Base-by-base conservation (phyloP, 2,888 invertebrate genomes). In the Ashinkailepas kermadecensis region DNA sequence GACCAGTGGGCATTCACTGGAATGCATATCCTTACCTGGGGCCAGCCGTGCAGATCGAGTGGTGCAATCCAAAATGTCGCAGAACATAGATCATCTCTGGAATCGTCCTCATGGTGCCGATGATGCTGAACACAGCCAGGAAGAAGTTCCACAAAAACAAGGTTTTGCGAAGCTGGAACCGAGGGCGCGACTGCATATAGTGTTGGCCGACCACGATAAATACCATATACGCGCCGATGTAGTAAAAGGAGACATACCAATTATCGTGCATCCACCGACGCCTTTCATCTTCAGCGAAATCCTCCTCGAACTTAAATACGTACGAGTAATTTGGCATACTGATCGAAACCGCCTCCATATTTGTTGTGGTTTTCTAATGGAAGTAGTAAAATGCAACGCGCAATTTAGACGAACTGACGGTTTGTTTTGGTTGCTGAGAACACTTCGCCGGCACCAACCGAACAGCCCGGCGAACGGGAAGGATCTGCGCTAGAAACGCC, bases 261-360 rank as follows among this genome's bases (percentile, higher is more conserved):
- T 99, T 95, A 86, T 94, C 93, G 85, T 93, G 92, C 96, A 99
- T 98, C 96, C 97, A 98, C 89, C 92, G 92, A 87, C 94, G 92
- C 85, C 95, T 94, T 85, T 93, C 92, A 86, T 93, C 91, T 87
- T 96, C 95, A 87, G 95, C 94, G 88, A 97, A 99, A 87, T 95
- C 93, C 87, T 94, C 93, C 89, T 99, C 99, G 87, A 98, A 97
- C 87, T 95, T 94, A 89, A 99, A 96, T 87, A 96, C 92, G 88
- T 95, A 95, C 79, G 96, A 74, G 21, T 74, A 74, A 74, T 74
- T 74, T 54, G 74, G 74, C 74, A 56, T 74, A 8, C 54, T 74
- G 23, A 74, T 74, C 6, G 74, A 7, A 21, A 74, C 74, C 4
- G 54, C 21, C 74, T 74, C 74, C 74, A 74, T 74, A 8, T 54